Percentiles rank a stretch among this genome's conserved stretches.
Evolutionary conservation across 2,888 invertebrate species (phyloP).

Genomic region (Maniola hyperantus): DNA sequence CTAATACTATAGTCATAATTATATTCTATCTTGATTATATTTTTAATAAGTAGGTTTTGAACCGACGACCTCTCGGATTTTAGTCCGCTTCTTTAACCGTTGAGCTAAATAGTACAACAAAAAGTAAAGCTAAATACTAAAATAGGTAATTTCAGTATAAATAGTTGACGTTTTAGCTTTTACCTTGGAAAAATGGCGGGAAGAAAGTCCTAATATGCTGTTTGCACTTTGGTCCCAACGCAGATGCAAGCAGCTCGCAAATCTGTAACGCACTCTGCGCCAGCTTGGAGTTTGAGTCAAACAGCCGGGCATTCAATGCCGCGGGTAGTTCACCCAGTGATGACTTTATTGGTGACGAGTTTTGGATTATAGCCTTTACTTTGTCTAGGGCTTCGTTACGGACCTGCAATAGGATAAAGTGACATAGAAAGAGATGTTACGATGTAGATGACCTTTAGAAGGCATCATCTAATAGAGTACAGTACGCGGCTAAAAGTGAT

Average conservation of each 20-base stretch:
- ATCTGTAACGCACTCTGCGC: slow-evolving; percentile 92
- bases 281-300: slow-evolving; percentile 96
- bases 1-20: no score
- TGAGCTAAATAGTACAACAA: no score
- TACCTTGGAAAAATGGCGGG: slow-evolving; percentile 94
- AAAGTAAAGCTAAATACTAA: no score
- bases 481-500: no score
- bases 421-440: background rate
- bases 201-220: slow-evolving; percentile 90
- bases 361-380: slow-evolving; percentile 86
- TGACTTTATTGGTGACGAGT: slow-evolving; percentile 91
- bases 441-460: no score
- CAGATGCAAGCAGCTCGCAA: slow-evolving; percentile 90
- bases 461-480: no score
- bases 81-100: no score
- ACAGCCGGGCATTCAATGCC: slow-evolving; percentile 88
- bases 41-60: no score
- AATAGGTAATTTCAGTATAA: no score
- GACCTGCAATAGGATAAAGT: slow-evolving; percentile 57
- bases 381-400: slow-evolving; percentile 89
- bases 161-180: background rate
- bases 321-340: slow-evolving; percentile 93
- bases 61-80: no score
- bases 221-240: slow-evolving; percentile 92
- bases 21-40: no score